phyloP scores from a whole-genome alignment of 2,113 vertebrate genomes.

The Pangasianodon hypophthalmus region DNA sequence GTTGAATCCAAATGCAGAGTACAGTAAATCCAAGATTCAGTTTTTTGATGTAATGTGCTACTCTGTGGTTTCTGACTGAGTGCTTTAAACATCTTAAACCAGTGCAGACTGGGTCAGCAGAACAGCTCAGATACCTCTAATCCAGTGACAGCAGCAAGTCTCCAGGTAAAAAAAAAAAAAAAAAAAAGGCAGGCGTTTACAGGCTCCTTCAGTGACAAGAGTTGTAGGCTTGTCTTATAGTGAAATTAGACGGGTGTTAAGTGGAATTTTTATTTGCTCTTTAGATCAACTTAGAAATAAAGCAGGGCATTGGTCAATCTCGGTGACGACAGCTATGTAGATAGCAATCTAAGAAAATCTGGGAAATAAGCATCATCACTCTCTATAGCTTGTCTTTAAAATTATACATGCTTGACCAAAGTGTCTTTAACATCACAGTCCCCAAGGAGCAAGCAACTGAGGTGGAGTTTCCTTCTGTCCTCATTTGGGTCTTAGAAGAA shows the following conservation, averaged over 20 bases:
- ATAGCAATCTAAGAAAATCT: background rate
- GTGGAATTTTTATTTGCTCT: background rate
- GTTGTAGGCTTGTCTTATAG: background rate
- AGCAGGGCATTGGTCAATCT: background rate
- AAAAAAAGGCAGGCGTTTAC: background rate
- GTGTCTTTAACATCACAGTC: constrained; percentile 22
- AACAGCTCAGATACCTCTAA: background rate
- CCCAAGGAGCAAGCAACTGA: background rate
- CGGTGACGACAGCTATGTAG: background rate
- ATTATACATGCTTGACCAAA: background rate
- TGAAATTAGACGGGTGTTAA: background rate
- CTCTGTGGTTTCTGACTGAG: constrained; percentile 17
- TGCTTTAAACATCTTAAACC: background rate
- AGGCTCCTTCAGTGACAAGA: background rate
- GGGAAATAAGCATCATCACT: background rate
- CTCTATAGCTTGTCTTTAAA: background rate
- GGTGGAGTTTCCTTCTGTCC: constrained; percentile 26
- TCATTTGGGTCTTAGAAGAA: background rate
- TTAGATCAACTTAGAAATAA: background rate
- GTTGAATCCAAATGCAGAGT: constrained; percentile 13
- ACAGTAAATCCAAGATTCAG: constrained; percentile 27
- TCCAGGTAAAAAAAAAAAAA: background rate
- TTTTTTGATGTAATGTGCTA: constrained; percentile 26
- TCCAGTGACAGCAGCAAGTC: background rate
- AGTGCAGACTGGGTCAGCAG: background rate